Base-by-base conservation (phyloP, 2,113 vertebrate species). In the Etia nguti region DNA sequence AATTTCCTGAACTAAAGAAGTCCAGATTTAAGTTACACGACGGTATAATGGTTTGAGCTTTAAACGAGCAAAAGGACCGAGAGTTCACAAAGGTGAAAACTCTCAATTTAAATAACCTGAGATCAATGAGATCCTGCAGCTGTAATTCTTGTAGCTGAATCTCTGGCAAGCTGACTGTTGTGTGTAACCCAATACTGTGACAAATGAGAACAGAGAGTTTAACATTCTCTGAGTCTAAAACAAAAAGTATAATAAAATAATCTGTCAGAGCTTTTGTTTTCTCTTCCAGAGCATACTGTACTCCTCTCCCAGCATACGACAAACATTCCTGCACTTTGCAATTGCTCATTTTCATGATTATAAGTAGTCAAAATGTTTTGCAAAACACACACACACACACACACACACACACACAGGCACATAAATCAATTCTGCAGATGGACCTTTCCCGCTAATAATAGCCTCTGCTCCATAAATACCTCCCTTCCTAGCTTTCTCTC, bases 381-480 rank as follows among this genome's bases (percentile, higher is more conserved):
- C 43, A 13, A 82, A 82, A 86, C 41, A 34, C 46, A 31, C 54
- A 70, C 57, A 80, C 24, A 46, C 29, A 26, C 54, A 12, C n/a
- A 11, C 52, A 22, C 52, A 24, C 52, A 83, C 50, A 43, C 56
- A 81, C 50, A 38, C n/a, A 73, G 34, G 79, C 57, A 88, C 79
- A 88, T 81, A 88, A 90, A 94, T 93, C 89, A 89, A 93, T 93
- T 75, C 46, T 62, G 84, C 89, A 91, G 86, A 94, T 92, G 81
- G 90, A 80, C 70, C 31, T 48, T 84, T 89, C 29, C 16, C 38
- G 85, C 95, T 95, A 95, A 94, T 92, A 93, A 91, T 94, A 96
- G 90, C 80, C 10, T 11, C 9, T 20, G 80, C 38, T 93, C 88
- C 87, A 95, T 79, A 95, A 96, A 96, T 95, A 95, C 88, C 75